phyloP scores from a whole-genome alignment of 2,113 vertebrate species.

The Corythornis vintsioides region DNA sequence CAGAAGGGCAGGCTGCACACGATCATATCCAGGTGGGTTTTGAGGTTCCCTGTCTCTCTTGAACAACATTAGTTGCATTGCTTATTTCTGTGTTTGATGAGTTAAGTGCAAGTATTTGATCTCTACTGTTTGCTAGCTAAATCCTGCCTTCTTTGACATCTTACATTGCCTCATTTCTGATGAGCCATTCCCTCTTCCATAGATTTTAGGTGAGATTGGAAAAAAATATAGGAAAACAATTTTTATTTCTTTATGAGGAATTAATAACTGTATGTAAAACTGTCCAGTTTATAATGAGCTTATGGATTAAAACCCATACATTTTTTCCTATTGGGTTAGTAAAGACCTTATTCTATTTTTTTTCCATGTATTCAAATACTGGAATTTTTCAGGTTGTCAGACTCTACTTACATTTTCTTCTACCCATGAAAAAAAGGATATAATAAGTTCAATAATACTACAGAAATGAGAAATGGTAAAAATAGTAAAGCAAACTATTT shows the following conservation, averaged over 20 bases:
- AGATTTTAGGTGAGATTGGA: neutral
- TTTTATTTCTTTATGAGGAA: neutral
- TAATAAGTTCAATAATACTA: neutral
- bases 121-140: neutral
- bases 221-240: neutral
- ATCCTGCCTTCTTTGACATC: neutral
- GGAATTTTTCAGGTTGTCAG: neutral
- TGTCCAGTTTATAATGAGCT: neutral
- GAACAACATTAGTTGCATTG: neutral
- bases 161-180: neutral
- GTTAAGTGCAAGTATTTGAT: neutral
- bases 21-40: too few species aligned
- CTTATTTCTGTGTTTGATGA: neutral
- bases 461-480: neutral
- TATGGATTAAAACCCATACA: neutral
- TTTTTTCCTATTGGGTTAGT: neutral
- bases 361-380: neutral
- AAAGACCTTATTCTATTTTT: neutral
- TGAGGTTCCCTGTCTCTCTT: too few species aligned
- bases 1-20: too few species aligned
- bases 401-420: neutral
- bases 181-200: neutral
- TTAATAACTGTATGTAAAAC: neutral
- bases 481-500: neutral
- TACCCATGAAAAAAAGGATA: rapidly evolving